Base-by-base conservation (phyloP, 2,113 vertebrate species). In the Bombycilla garrulus region DNA sequence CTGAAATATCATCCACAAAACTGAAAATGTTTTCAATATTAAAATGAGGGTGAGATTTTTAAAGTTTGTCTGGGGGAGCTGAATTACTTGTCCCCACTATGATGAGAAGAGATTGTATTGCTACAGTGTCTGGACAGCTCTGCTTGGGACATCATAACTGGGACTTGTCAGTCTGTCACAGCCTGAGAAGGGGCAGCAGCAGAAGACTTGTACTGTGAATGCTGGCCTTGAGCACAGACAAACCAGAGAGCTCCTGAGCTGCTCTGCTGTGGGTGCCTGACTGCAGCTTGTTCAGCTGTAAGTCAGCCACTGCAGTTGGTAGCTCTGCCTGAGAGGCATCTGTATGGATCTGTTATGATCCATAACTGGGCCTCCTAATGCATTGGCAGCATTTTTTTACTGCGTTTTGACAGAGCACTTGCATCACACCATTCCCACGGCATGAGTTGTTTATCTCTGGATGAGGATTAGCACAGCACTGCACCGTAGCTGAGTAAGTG, bases 21-120 rank as follows among this genome's bases (percentile, higher is more conserved):
- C 64, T 70, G 83, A 76, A 95, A 93, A 62, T 72, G 44, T 76
- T 92, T 91, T 76, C 45, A 88, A 81, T 79, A 64, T 76, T 93
- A 77, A 77, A 95, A 83, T 53, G 28, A 86, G 61, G 45, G 28
- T 76, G 74, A 82, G 29, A 47, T 62, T 86, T 86, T 83, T 82
- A 71, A 88, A 6, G 64, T 70, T 47, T 85, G 26, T n/a, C 26
- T 80, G 28, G 29, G 23, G 45, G 21, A 92, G 18, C 47, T 83
- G 57, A 72, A 83, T 9, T 1, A 26, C 40, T 94, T 19, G 3
- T 89, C 54, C n/a, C 58, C 22, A 9, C 38, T 58, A 9, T 9
- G 1, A 38, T 31, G 19, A 60, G 33, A 87, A 58, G 29, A 25
- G 40, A 10, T 6, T 36, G 45, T 47, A 53, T 29, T 48, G 31